Base-by-base conservation (phyloP, 1,140 invertebrate species). In the Bombus haemorrhoidalis region DNA sequence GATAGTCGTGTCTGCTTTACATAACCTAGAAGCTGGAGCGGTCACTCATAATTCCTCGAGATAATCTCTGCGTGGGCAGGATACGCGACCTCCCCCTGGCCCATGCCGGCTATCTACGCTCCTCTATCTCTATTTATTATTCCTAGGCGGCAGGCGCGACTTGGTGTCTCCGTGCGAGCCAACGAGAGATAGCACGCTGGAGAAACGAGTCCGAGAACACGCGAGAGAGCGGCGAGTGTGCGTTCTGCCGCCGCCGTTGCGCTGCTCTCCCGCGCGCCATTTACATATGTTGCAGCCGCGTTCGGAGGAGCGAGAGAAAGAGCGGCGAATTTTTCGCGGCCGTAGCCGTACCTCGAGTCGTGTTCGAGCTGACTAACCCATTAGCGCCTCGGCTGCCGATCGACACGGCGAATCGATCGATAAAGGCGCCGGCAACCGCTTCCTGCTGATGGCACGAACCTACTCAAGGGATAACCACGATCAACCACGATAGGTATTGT, bases 51-150 rank as follows among this genome's bases (percentile, higher is more conserved):
- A 94, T 92, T 94, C 86, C 92, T 91, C 89, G 90, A 94, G 93
- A 94, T 94, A 93, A 94, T 94, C 93, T 93, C 83, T 74, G 92
- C 90, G 92, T 93, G 92, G 92, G 90, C 92, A 92, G 87, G 87
- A 91, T 88, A 90, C 87, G 87, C 80, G 75, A 87, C 77, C 83
- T 74, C 86, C 87, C 79, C 71, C 9, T 34, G 28, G 89, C 69
- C 68, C 88, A 66, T 86, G 66, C 76, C 81, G 5, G 66, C 66
- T 93, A 92, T 93, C 91, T 90, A 37, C 62, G 28, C 87, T 91
- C 77, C 91, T 92, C 90, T 91, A 94, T 93, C 93, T 93, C 89
- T 90, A 93, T 94, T 94, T 94, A 94, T 94, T 94, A 95, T 93
- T 93, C 91, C 86, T 91, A 90, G 85, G 47, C 47, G 47, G 47